phyloP scores from a whole-genome alignment of 2,888 invertebrate species.

The Xestoiulus laeticollis region DNA sequence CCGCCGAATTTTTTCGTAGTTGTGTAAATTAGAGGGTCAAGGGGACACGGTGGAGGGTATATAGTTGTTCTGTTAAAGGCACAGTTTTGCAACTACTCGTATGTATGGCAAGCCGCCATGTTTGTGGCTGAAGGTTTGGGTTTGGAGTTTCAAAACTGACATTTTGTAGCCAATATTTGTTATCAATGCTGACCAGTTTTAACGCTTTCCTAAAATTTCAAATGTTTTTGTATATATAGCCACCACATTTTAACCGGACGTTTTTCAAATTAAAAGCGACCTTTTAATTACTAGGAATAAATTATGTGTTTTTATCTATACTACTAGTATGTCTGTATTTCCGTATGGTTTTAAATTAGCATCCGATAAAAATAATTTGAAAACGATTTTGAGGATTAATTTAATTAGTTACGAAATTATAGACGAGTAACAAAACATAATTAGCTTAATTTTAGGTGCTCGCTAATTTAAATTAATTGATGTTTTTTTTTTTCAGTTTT shows the following conservation, averaged over 20 bases:
- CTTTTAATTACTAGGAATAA: not conserved
- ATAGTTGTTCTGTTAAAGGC: not conserved
- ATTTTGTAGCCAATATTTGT: too few relatives aligned
- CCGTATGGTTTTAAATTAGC: not conserved
- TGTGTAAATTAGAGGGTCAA: constrained; percentile 24
- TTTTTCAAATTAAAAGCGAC: not conserved
- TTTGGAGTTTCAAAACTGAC: not conserved
- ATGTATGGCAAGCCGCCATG: too few relatives aligned
- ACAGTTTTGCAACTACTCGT: not conserved
- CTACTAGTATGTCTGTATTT: not conserved
- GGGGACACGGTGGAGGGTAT: not conserved
- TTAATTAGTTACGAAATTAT: constrained; percentile 32
- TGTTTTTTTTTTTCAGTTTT: not conserved
- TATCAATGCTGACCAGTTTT: too few relatives aligned
- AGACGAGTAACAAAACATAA: not conserved
- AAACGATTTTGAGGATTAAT: not conserved
- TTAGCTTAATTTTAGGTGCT: constrained; percentile 43
- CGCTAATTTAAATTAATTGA: constrained; percentile 40
- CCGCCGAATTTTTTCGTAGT: not conserved
- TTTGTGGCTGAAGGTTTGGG: not conserved
- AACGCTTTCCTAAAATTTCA: too few relatives aligned
- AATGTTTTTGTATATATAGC: too few relatives aligned
- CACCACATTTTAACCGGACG: not conserved
- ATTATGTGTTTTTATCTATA: not conserved
- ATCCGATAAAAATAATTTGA: not conserved